A percentile compares a stretch with the other conserved stretches of the same genome.
phyloP scores from a whole-genome alignment of 53 echinoderm and acorn worm species.

The Holothuria leucospilota region DNA sequence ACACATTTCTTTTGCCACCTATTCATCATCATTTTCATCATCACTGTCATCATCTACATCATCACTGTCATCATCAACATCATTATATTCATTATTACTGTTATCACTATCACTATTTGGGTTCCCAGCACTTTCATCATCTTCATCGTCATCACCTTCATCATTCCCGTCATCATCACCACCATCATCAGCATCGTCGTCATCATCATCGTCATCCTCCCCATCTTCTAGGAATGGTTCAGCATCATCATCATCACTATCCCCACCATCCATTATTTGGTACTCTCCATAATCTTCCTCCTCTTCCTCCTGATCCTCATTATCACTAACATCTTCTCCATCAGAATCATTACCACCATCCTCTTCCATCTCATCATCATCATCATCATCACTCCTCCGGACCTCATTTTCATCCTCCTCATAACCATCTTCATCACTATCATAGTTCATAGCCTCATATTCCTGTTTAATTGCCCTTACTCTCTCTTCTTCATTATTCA shows the following conservation, averaged over 20 bases:
- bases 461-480: not conserved
- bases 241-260: conserved; percentile 45
- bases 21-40: conserved; percentile 15
- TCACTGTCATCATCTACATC: not conserved
- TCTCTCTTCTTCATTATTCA: not conserved
- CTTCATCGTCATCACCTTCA: conserved; percentile 17
- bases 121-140: not conserved
- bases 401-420: not conserved
- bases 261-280: conserved; percentile 8
- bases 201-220: conserved; percentile 33
- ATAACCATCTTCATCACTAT: not conserved
- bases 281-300: conserved; percentile 16
- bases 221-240: conserved; percentile 31
- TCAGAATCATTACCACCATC: conserved; percentile 37
- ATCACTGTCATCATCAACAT: conserved; percentile 3
- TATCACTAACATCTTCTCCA: conserved; percentile 37
- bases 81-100: not conserved
- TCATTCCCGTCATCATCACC: not conserved
- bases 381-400: conserved; percentile 21
- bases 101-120: not conserved
- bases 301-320: conserved; percentile 32
- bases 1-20: not conserved
- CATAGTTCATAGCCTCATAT: conserved; percentile 9
- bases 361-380: conserved; percentile 2
- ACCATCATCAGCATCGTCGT: conserved; percentile 17